phyloP scores from a whole-genome alignment of 2,797 vertebrate species.

The Glossophaga mutica region DNA sequence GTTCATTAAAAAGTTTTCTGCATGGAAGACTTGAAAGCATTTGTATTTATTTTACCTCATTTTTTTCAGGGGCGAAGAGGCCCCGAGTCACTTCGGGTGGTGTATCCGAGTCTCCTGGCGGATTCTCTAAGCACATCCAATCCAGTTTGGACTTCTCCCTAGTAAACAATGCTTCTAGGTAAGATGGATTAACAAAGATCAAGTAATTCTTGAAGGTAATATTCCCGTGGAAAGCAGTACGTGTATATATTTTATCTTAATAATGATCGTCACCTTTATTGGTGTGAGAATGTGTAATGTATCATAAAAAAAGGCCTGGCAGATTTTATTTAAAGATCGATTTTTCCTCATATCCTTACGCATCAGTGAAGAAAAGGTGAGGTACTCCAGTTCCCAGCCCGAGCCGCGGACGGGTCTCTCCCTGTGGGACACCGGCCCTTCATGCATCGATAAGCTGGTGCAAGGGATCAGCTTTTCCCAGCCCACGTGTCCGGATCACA shows the following conservation, averaged over 20 bases:
- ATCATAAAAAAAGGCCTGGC: not conserved
- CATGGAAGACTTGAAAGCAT: not conserved
- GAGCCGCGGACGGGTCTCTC: conserved; percentile 86
- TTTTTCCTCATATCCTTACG: not conserved
- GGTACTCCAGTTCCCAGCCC: conserved; percentile 94
- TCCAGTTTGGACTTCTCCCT: conserved; percentile 84
- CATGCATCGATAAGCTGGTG: conserved; percentile 84
- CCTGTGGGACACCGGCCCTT: conserved; percentile 85
- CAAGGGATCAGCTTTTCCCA: conserved; percentile 96
- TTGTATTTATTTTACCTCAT: not conserved
- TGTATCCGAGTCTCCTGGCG: conserved; percentile 77
- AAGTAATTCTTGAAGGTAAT: not conserved
- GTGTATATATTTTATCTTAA: not conserved
- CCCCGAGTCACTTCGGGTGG: conserved; percentile 74
- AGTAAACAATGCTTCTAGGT: conserved; percentile 73
- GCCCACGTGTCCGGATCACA: conserved; percentile 93
- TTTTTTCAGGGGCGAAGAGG: conserved; percentile 84
- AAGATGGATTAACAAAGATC: conserved; percentile 14
- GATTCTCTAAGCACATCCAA: conserved; percentile 85
- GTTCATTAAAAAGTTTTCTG: conserved; percentile 4
- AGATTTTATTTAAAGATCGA: conserved; percentile 26
- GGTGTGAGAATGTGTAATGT: not conserved
- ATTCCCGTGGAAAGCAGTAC: not conserved
- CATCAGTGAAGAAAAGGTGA: conserved; percentile 88
- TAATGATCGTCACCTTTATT: not conserved